Evolutionary conservation across 2,797 vertebrate genomes (phyloP).

Genomic region (Lacerta agilis): DNA sequence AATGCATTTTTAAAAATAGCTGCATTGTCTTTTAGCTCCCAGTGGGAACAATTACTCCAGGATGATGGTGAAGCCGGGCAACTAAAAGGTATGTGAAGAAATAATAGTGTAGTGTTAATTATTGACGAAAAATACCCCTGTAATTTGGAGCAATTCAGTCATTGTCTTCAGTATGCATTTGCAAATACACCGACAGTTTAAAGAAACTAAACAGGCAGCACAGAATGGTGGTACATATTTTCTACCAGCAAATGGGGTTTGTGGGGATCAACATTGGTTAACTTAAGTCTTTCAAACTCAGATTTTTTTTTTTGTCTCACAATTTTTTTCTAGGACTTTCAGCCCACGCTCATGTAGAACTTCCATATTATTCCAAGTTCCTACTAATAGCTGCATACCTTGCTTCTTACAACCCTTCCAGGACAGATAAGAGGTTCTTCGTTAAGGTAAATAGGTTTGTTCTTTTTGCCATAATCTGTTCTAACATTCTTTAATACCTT

Average conservation of each 20-base stretch:
- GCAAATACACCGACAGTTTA: neutral
- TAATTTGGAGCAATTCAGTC: neutral
- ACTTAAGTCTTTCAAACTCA: constrained; percentile 5
- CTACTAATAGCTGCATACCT: constrained; percentile 96
- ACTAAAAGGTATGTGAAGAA: constrained; percentile 84
- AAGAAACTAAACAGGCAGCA: neutral
- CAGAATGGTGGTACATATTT: neutral
- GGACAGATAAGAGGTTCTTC: constrained; percentile 97
- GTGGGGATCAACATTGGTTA: neutral
- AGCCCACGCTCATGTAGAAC: constrained; percentile 92
- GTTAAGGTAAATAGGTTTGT: constrained; percentile 85
- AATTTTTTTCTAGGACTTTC: constrained; percentile 79
- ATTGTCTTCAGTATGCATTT: accelerated
- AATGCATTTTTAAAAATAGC: neutral
- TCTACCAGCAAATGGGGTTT: neutral
- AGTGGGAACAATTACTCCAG: constrained; percentile 91
- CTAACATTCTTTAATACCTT: neutral
- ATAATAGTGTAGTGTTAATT: neutral
- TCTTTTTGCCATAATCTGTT: constrained; percentile 1
- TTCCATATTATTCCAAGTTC: constrained; percentile 98
- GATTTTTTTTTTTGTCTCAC: neutral
- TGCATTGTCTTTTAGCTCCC: constrained; percentile 80
- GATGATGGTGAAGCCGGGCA: constrained; percentile 83
- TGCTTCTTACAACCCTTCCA: constrained; percentile 95
- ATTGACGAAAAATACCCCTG: neutral